Evolutionary conservation across 2,888 invertebrate genomes (phyloP), one percentile per base, ranked within the genome.

Genomic region (Podotricha telesiphe): DNA sequence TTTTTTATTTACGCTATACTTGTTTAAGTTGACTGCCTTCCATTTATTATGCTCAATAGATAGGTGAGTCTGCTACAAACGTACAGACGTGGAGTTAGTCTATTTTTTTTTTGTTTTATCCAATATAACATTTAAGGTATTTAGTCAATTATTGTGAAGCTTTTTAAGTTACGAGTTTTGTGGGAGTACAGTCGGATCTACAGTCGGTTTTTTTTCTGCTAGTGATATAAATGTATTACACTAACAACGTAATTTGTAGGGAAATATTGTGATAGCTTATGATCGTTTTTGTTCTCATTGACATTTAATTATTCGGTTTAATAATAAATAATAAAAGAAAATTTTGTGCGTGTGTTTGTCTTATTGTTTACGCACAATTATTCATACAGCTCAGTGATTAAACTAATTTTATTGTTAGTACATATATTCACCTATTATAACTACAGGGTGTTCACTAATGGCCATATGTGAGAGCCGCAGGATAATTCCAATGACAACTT

Each of bases 101-200:
- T 87, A 84, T 84, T 81, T 79, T 84, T 81, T 79, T 84, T 83
- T 73, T 67, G 51, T 72, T 72, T 70, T 79, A 78, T 82, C 84
- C 84, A 77, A 42, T 76, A 78, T 88, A 88, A 87, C 85, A 81
- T 86, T n/a, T 90, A 91, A 92, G 91, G 83, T 93, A 91, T 92
- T 90, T 92, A 93, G 93, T 92, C 92, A 92, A 93, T 91, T 92
- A 93, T 87, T 86, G 83, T 89, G 86, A 87, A 89, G 87, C 86
- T 91, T 89, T 87, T 81, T 73, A 70, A 68, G 69, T 74, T 69
- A 69, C 69, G 71, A 68, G 65, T 61, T 65, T 64, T 65, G 68
- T 71, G 70, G 67, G 68, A 73, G 69, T 61, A 51, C 11, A 48
- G 11, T 37, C 69, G 42, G n/a, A 15, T 48, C 11, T 28, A 17